Conservation (phyloP, 2,888 invertebrate species). For the Pharmacophagus antenor region DNA sequence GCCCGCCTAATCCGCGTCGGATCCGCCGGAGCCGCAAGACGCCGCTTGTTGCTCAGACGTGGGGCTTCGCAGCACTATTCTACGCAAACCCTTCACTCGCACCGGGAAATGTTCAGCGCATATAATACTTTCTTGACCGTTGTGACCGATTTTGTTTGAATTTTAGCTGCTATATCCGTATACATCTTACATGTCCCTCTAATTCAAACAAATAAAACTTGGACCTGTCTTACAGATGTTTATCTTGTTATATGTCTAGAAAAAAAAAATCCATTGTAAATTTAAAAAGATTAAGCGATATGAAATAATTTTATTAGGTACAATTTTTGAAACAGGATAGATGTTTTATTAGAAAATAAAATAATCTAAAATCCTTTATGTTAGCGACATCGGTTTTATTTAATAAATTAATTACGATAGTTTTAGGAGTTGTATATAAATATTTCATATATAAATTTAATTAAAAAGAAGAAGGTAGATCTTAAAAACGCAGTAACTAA, state of each 20-base stretch:
- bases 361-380: no score
- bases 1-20: constrained; percentile 64
- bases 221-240: not conserved
- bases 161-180: not conserved
- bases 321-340: no score
- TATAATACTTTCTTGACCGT: constrained; percentile 23
- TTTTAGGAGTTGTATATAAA: no score
- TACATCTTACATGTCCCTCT: not conserved
- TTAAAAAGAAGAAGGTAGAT: no score
- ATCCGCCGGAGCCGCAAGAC: constrained; percentile 58
- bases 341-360: no score
- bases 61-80: constrained; percentile 52
- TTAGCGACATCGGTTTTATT: no score
- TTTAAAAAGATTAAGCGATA: no score
- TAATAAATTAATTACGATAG: no score
- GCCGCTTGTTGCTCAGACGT: constrained; percentile 66
- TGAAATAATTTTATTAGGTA: no score
- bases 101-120: constrained; percentile 14
- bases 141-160: constrained; percentile 9
- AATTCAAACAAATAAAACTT: not conserved
- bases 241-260: not conserved
- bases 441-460: no score
- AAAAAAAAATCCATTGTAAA: no score
- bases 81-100: constrained; percentile 25
- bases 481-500: no score